Evolutionary conservation across 2,888 invertebrate genomes (phyloP).

Genomic region (Acrobeloides nanus): DNA sequence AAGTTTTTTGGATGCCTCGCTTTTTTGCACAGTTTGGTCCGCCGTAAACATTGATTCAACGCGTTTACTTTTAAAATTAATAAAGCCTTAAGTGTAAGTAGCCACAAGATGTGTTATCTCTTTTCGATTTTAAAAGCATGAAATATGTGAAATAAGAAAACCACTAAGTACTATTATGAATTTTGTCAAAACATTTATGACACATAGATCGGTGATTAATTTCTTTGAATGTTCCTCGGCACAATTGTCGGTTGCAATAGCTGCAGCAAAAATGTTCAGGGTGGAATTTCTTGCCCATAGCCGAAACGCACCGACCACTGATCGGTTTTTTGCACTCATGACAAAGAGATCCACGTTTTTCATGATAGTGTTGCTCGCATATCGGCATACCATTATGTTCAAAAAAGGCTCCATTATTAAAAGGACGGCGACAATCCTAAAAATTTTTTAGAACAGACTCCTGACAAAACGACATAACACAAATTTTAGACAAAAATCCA

Average conservation of each 20-base stretch:
- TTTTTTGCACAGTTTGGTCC: no score
- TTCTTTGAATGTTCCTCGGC: slow-evolving; percentile 98
- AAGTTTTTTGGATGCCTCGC: no score
- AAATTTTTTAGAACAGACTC: slow-evolving; percentile 40
- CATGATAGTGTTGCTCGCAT: slow-evolving; percentile 97
- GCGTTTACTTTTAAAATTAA: no score
- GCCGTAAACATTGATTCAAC: no score
- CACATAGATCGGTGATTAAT: slow-evolving; percentile 98
- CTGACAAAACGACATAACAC: slow-evolving; percentile 9
- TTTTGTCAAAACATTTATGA: slow-evolving; percentile 88
- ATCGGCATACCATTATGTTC: slow-evolving; percentile 96
- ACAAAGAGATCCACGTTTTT: slow-evolving; percentile 89
- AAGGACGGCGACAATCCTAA: slow-evolving; percentile 91
- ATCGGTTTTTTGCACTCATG: slow-evolving; percentile 96
- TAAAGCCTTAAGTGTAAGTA: no score
- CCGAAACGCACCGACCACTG: slow-evolving; percentile 81
- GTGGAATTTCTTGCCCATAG: slow-evolving; percentile 97
- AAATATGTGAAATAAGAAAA: no score
- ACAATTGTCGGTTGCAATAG: slow-evolving; percentile 83
- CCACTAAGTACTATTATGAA: no score
- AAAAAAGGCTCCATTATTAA: slow-evolving; percentile 94
- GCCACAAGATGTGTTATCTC: no score
- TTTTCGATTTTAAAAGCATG: no score
- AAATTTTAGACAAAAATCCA: no score
- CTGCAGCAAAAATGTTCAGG: slow-evolving; percentile 99